Percentiles rank a stretch among this genome's conserved stretches.
These are phyloP conservation scores for Lynx canadensis DNA, from an alignment of 2,113 vertebrate species.

Conservation along the genomic window DNA sequence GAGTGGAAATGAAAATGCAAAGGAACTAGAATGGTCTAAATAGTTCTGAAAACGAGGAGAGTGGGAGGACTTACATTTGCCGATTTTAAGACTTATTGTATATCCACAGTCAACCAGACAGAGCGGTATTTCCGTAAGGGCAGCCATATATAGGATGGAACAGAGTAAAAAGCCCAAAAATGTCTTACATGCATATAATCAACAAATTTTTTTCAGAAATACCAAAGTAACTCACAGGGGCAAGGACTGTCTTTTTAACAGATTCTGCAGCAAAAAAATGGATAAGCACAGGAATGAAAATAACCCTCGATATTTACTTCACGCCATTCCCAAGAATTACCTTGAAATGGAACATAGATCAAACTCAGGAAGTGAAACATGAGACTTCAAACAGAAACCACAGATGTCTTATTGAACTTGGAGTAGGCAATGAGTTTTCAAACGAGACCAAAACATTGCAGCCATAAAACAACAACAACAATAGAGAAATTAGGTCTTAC, in stretches of 20 bases:
- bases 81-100: background rate
- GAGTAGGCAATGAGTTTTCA: background rate
- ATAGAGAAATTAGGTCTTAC: background rate
- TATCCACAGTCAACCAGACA: background rate
- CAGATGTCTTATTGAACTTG: background rate
- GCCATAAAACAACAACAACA: background rate
- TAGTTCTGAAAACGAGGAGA: background rate
- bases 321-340: background rate
- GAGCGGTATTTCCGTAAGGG: background rate
- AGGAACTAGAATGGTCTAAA: background rate
- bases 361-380: background rate
- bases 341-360: background rate
- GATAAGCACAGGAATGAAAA: background rate
- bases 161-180: background rate
- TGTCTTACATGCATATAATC: background rate
- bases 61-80: background rate
- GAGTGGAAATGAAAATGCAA: background rate
- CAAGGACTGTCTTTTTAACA: background rate
- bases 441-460: too few species aligned
- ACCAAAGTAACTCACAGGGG: background rate
- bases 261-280: background rate
- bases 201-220: background rate
- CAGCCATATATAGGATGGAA: fast-evolving
- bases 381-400: background rate
- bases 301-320: background rate